phyloP scores from a whole-genome alignment of 1,140 invertebrate species.

The Dendroctonus ponderosae region DNA sequence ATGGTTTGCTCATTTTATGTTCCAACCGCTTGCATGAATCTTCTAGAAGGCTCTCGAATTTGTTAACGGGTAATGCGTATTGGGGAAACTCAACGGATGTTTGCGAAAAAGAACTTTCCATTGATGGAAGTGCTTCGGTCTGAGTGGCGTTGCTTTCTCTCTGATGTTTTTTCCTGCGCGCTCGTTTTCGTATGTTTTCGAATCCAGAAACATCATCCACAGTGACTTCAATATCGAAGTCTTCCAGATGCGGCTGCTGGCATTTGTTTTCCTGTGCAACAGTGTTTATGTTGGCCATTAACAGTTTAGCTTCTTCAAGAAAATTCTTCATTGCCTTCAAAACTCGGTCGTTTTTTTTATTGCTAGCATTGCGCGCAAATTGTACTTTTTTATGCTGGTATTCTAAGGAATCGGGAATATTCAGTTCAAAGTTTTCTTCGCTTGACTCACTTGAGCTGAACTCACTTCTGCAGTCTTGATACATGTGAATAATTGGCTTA shows the following conservation, averaged over 20 bases:
- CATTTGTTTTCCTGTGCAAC: background rate
- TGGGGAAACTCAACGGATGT: constrained; percentile 17
- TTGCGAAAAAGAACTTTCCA: constrained; percentile 24
- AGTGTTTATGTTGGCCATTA: constrained; percentile 44
- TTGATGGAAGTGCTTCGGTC: constrained; percentile 21
- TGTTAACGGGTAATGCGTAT: constrained; percentile 38
- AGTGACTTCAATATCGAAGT: constrained; percentile 44
- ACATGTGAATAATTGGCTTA: constrained; percentile 2
- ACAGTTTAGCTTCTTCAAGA: constrained; percentile 46
- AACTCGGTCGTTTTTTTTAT: constrained; percentile 34
- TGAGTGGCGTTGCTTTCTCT: constrained; percentile 26
- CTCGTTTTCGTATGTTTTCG: background rate
- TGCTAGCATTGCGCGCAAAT: constrained; percentile 29
- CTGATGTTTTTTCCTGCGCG: constrained; percentile 9
- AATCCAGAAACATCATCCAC: constrained; percentile 38
- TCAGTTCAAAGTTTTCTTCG: constrained; percentile 16
- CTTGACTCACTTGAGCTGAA: constrained; percentile 9
- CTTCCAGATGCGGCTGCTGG: constrained; percentile 23
- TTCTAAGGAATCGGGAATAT: constrained; percentile 43
- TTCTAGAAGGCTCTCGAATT: constrained; percentile 45
- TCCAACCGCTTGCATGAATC: constrained; percentile 45
- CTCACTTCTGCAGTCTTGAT: background rate
- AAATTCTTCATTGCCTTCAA: constrained; percentile 47
- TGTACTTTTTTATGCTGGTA: constrained; percentile 45
- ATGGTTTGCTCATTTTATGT: constrained; percentile 34